Percentiles rank a stretch among this genome's conserved stretches.
These are phyloP conservation scores for Hyperoodon ampullatus DNA, from an alignment of 2,113 vertebrate species.

Conservation along the genomic window DNA sequence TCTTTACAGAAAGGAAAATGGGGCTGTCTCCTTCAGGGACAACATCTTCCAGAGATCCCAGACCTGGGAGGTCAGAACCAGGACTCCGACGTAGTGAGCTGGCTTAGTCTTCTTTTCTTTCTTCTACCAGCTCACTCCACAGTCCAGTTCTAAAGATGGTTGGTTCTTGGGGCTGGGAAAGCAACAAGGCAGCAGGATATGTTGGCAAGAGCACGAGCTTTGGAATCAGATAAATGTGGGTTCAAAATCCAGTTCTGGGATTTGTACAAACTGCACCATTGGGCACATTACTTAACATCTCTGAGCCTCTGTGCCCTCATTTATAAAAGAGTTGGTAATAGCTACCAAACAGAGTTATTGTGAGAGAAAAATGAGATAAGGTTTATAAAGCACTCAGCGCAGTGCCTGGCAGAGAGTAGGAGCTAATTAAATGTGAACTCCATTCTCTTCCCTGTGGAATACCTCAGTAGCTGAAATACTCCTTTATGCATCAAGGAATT, in stretches of 20 bases:
- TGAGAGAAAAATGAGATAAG: background rate
- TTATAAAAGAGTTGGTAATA: constrained; percentile 29
- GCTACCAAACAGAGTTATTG: constrained; percentile 1
- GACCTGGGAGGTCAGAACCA: background rate
- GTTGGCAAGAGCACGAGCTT: background rate
- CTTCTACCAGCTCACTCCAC: background rate
- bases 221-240: background rate
- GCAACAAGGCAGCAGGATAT: background rate
- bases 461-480: constrained; percentile 53
- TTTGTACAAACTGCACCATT: background rate
- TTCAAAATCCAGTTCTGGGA: background rate
- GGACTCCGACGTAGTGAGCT: background rate
- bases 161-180: background rate
- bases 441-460: constrained; percentile 54
- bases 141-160: background rate
- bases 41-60: background rate
- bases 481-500: constrained; percentile 71
- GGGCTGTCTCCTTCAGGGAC: no score
- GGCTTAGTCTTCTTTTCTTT: background rate
- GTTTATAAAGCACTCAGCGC: background rate
- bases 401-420: constrained; percentile 41
- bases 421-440: constrained; percentile 48
- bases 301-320: background rate
- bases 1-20: background rate
- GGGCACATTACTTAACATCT: background rate